These are phyloP conservation scores for Acleris holmiana DNA, from an alignment of 2,888 invertebrate genomes.

Conservation along the genomic window DNA sequence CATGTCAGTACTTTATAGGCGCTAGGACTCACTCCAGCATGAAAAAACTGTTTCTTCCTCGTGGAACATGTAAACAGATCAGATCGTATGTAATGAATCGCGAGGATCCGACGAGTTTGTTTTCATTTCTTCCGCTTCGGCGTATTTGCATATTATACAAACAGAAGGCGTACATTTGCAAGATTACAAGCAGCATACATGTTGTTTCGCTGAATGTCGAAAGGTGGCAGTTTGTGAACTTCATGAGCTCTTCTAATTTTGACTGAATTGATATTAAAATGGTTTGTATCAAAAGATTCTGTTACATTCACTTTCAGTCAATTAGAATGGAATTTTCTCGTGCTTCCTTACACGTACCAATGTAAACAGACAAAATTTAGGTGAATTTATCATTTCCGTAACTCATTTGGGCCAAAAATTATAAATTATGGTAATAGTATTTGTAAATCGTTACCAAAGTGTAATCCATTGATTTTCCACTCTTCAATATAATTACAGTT, in stretches of 20 bases:
- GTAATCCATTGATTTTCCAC: conserved; percentile 20
- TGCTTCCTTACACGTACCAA: conserved; percentile 22
- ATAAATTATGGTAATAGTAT: conserved; percentile 23
- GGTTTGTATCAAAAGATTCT: background rate
- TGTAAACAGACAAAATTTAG: conserved; percentile 19
- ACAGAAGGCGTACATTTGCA: conserved; percentile 68
- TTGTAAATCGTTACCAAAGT: conserved; percentile 28
- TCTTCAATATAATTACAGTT: background rate
- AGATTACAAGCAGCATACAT: conserved; percentile 72
- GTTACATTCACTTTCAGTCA: too few relatives aligned
- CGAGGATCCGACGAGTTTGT: conserved; percentile 47
- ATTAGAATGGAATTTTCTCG: too few relatives aligned
- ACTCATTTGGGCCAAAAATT: conserved; percentile 29
- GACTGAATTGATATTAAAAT: conserved; percentile 7
- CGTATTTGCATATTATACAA: conserved; percentile 70
- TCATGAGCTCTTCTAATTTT: conserved; percentile 21
- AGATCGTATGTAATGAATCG: conserved; percentile 43
- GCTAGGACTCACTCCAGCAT: background rate
- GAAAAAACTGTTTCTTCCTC: conserved; percentile 3
- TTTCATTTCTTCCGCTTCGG: conserved; percentile 66
- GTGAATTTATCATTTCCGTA: conserved; percentile 28
- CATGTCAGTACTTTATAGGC: background rate
- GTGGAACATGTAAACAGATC: conserved; percentile 41
- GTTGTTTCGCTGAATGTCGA: conserved; percentile 63
- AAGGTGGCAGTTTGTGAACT: conserved; percentile 45